A percentile compares a stretch with the other conserved stretches of the same genome.
Evolutionary conservation across 2,113 vertebrate genomes (phyloP).

Genomic region (Apteryx owenii): DNA sequence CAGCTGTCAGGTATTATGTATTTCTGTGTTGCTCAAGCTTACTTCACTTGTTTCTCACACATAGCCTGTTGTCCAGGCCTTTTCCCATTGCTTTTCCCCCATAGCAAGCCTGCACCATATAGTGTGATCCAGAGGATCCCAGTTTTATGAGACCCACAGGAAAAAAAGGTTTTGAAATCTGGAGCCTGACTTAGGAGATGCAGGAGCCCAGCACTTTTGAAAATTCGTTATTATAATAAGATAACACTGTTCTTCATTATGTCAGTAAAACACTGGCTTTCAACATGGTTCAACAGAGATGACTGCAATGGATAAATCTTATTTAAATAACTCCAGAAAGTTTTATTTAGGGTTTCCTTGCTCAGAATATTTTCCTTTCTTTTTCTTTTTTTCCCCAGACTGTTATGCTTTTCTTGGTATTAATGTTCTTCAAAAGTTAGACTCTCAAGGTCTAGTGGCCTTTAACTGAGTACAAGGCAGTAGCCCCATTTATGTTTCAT

Average conservation of each 20-base stretch:
- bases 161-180: neutral
- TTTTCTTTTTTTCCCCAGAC: neutral
- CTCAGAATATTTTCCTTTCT: neutral
- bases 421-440: neutral
- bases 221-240: neutral
- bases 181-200: neutral
- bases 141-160: rapidly evolving
- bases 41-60: neutral
- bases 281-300: neutral
- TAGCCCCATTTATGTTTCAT: neutral
- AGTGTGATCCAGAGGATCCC: neutral
- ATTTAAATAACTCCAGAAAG: neutral
- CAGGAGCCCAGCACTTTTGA: neutral
- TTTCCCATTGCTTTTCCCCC: neutral
- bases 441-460: neutral
- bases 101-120: neutral
- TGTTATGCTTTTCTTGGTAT: neutral
- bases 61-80: neutral
- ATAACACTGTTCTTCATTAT: neutral
- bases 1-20: neutral
- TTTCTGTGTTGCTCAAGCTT: neutral
- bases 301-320: neutral
- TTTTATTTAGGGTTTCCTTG: neutral
- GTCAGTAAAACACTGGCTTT: neutral
- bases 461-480: neutral